phyloP scores from a whole-genome alignment of 2,888 invertebrate species.

The Chelonus formosanus region DNA sequence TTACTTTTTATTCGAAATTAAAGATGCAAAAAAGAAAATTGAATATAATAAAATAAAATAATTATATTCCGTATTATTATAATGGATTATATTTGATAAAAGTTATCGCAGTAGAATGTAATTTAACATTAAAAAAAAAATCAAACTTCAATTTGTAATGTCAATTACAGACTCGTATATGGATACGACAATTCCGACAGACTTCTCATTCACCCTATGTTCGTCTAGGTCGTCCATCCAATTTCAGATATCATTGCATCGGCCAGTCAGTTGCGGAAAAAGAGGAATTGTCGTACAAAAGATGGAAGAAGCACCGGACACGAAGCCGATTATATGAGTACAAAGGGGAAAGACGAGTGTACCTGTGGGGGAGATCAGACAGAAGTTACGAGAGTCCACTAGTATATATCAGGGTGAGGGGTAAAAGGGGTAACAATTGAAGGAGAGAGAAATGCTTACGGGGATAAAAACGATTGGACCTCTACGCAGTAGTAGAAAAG shows the following conservation, averaged over 20 bases:
- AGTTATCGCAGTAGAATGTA: no score
- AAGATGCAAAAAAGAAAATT: no score
- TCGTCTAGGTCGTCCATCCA: constrained; percentile 23
- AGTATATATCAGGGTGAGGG: constrained; percentile 8
- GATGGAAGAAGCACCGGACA: constrained; percentile 35
- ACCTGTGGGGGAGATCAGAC: constrained; percentile 32
- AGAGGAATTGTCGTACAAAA: constrained; percentile 33
- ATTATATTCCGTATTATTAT: no score
- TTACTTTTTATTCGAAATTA: no score
- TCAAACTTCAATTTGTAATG: constrained; percentile 1
- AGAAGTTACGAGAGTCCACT: constrained; percentile 21
- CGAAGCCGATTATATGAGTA: constrained; percentile 36
- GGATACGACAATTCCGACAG: constrained; percentile 8
- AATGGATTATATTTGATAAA: no score
- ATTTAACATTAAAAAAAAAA: not conserved
- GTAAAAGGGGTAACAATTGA: constrained; percentile 14
- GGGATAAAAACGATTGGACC: constrained; percentile 22
- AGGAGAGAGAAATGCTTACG: constrained; percentile 36
- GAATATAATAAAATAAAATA: no score
- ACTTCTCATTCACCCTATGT: constrained; percentile 1
- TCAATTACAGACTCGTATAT: not conserved
- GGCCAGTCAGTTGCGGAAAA: constrained; percentile 11
- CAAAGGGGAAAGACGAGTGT: constrained; percentile 29
- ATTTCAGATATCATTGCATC: constrained; percentile 23
- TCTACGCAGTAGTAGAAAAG: constrained; percentile 13